phyloP scores from a whole-genome alignment of 2,113 vertebrate species.

The Caranx melampygus region DNA sequence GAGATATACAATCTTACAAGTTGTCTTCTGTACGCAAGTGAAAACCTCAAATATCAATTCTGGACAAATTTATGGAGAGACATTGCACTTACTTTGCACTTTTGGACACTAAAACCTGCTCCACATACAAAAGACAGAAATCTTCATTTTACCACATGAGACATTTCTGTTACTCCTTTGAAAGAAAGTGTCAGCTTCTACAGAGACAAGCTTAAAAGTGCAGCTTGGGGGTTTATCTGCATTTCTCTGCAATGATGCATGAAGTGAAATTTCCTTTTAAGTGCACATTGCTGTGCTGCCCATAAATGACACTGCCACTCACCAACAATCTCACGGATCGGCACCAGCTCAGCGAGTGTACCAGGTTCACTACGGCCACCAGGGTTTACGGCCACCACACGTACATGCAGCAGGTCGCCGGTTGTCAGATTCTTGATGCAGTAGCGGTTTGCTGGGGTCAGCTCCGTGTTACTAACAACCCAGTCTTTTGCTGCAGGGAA shows the following conservation, averaged over 20 bases:
- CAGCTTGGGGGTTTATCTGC: background rate
- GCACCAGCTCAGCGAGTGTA: slow-evolving; percentile 81
- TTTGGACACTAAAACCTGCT: too few relatives aligned
- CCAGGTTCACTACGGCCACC: slow-evolving; percentile 82
- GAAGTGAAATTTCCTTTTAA: background rate
- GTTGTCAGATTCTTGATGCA: slow-evolving; percentile 83
- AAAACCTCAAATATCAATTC: background rate
- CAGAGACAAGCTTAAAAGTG: background rate
- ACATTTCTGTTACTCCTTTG: background rate
- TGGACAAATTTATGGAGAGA: background rate
- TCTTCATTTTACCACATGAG: background rate
- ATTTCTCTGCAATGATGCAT: background rate
- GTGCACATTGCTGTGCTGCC: background rate
- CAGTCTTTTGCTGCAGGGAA: slow-evolving; percentile 85
- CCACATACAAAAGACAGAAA: background rate
- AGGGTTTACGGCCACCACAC: slow-evolving; percentile 86
- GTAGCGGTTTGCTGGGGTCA: slow-evolving; percentile 82
- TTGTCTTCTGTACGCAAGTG: background rate
- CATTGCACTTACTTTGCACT: background rate
- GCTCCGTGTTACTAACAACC: slow-evolving; percentile 84
- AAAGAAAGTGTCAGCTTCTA: background rate
- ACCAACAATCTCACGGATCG: slow-evolving; percentile 87
- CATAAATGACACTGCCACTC: slow-evolving; percentile 58
- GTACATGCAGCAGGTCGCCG: slow-evolving; percentile 85
- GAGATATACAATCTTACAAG: slow-evolving; percentile 19